Base-by-base conservation (phyloP, 1,140 invertebrate species). In the Sipha flava region DNA sequence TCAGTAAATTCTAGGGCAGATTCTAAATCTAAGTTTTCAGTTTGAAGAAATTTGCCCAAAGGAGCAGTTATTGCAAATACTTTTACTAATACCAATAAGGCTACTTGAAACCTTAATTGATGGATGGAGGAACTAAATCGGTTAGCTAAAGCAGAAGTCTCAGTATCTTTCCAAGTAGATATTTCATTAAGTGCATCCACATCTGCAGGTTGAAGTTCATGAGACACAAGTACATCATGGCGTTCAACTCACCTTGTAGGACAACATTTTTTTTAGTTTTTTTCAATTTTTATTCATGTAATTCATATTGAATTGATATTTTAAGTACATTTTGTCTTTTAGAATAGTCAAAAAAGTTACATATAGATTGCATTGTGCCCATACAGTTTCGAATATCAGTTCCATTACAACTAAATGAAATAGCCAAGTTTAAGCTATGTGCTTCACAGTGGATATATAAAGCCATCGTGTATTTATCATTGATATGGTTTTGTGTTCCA, bases 341-440 rank as follows among this genome's bases (percentile, higher is more conserved):
- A 73, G 23, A 54, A 43, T 54, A 34, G 45, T 64, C 59, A 82
- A 80, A 80, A 77, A 54, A 52, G 54, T 23, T 62, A 81, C 49
- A 77, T 23, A 62, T 47, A 66, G 77, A 23, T 81, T 68, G 10
- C 49, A 81, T 72, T 34, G 54, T 81, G 18, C 81, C 81, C 7
- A 81, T 18, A 34, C 23, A 59, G 79, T 82, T 82, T 79, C 49
- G 54, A 23, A 81, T 64, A 34, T 52, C n/a, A 21, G 47, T 14
- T 43, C 79, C n/a, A 31, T 64, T 68, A 79, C 79, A 80, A 18
- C 68, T 54, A 29, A 66, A 26, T 29, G 37, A 40, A 14, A 82
- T 43, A 16, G 66, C 83, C 59, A 83, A 81, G 80, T 83, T 86
- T 73, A 86, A 82, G 81, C 59, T 82, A 83, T 83, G 83, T 80